These are phyloP conservation scores for Dinoponera quadriceps DNA, from an alignment of 1,140 invertebrate genomes.

Conservation along the genomic window DNA sequence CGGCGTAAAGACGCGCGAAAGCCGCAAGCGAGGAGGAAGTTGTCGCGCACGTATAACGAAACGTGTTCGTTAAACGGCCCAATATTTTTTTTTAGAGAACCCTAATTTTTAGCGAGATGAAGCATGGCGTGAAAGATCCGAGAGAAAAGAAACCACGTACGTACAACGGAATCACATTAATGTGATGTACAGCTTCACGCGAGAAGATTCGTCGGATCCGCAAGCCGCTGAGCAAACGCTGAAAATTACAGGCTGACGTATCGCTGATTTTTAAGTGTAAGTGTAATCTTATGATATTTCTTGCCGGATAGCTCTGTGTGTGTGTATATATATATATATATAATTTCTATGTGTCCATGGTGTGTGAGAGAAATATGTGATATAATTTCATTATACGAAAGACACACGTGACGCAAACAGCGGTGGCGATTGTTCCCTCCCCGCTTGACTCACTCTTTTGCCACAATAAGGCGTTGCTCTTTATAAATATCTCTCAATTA, in stretches of 20 bases:
- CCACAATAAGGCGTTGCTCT: background rate
- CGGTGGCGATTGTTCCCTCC: background rate
- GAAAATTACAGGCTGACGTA: background rate
- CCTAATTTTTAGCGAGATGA: constrained; percentile 17
- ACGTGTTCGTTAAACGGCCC: background rate
- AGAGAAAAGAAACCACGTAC: constrained; percentile 12
- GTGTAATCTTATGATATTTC: constrained; percentile 9
- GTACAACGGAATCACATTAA: constrained; percentile 50
- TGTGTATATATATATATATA: background rate
- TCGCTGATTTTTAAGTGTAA: constrained; percentile 26
- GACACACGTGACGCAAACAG: background rate
- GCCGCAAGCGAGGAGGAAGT: background rate
- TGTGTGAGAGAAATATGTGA: constrained; percentile 20
- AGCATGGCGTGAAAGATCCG: constrained; percentile 5
- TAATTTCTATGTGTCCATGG: constrained; percentile 38
- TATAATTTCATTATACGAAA: constrained; percentile 37
- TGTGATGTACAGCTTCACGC: constrained; percentile 30
- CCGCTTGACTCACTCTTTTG: background rate
- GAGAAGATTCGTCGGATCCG: background rate
- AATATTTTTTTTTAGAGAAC: constrained; percentile 2
- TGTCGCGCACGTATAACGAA: background rate
- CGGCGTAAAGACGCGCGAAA: constrained; percentile 10
- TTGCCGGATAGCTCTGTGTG: constrained; percentile 17
- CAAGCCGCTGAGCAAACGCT: background rate
- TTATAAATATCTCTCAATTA: constrained; percentile 22